These are phyloP conservation scores for Dysdera silvatica DNA, from an alignment of 1,140 invertebrate species.

Conservation along the genomic window DNA sequence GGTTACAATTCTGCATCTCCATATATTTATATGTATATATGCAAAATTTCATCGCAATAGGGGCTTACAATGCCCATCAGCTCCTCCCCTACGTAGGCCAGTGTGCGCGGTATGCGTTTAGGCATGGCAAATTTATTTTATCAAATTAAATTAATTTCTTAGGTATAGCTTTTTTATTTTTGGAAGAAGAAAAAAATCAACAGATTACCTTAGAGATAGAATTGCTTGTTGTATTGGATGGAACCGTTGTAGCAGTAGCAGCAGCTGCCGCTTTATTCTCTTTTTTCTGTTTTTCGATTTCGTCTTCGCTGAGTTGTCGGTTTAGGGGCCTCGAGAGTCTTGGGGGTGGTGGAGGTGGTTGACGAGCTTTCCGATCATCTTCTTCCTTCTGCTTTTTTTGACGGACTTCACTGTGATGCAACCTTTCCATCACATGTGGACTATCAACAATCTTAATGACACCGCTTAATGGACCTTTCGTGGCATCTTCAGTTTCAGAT, in stretches of 20 bases:
- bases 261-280: conserved; percentile 65
- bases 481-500: conserved; percentile 81
- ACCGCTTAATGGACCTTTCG: conserved; percentile 76
- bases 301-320: conserved; percentile 70
- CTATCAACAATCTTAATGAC: conserved; percentile 80
- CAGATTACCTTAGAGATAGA: conserved; percentile 17
- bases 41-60: too few relatives aligned
- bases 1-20: too few relatives aligned
- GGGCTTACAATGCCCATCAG: too few relatives aligned
- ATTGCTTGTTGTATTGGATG: conserved; percentile 50
- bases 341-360: conserved; percentile 49
- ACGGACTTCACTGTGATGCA: conserved; percentile 59
- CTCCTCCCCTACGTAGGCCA: too few relatives aligned
- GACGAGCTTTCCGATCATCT: conserved; percentile 21
- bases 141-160: too few relatives aligned
- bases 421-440: conserved; percentile 74
- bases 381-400: conserved; percentile 49
- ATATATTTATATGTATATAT: too few relatives aligned
- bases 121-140: too few relatives aligned
- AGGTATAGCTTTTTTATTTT: too few relatives aligned
- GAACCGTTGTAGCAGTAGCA: conserved; percentile 38
- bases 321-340: conserved; percentile 25
- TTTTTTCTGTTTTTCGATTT: conserved; percentile 80
- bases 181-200: too few relatives aligned
- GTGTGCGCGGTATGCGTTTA: too few relatives aligned